Percentiles rank a stretch among this genome's conserved stretches.
These are phyloP conservation scores for Rambutsinella grinnellia DNA, from an alignment of 2,888 invertebrate genomes.

Conservation along the genomic window DNA sequence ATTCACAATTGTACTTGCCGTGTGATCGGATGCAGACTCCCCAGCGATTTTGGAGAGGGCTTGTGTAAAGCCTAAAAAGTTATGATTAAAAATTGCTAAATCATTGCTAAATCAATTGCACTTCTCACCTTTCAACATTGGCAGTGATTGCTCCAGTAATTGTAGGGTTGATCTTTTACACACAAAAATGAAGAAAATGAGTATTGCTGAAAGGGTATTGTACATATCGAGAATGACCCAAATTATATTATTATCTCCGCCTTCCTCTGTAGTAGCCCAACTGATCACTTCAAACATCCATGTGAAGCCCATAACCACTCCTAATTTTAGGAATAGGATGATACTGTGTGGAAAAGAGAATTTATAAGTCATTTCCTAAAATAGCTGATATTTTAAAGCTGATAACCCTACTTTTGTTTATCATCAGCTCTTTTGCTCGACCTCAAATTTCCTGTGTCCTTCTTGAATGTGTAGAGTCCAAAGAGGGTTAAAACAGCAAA, in stretches of 20 bases:
- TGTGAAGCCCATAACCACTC: slow-evolving; percentile 37
- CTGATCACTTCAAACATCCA: slow-evolving; percentile 45
- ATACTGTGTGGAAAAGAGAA: slow-evolving; percentile 4
- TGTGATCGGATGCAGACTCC: too few relatives aligned
- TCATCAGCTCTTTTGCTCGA: slow-evolving; percentile 26
- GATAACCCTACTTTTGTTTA: slow-evolving; percentile 22
- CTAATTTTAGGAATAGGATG: slow-evolving; percentile 29
- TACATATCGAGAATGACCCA: slow-evolving; percentile 45
- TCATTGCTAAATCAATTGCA: too few relatives aligned
- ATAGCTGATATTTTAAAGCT: not conserved
- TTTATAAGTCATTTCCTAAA: not conserved
- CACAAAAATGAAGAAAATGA: slow-evolving; percentile 45
- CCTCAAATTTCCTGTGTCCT: slow-evolving; percentile 25
- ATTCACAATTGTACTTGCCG: too few relatives aligned
- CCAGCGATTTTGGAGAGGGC: too few relatives aligned
- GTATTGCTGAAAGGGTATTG: slow-evolving; percentile 34
- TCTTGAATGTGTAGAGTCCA: slow-evolving; percentile 24
- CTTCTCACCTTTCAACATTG: slow-evolving; percentile 15
- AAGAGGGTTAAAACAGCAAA: slow-evolving; percentile 20
- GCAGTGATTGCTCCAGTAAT: slow-evolving; percentile 13
- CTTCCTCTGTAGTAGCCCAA: slow-evolving; percentile 41
- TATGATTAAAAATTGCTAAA: too few relatives aligned
- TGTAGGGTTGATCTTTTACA: slow-evolving; percentile 27
- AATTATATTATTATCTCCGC: not conserved
- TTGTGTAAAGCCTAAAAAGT: too few relatives aligned